Base-by-base conservation (phyloP, 2,113 vertebrate species). In the Oriolus oriolus region DNA sequence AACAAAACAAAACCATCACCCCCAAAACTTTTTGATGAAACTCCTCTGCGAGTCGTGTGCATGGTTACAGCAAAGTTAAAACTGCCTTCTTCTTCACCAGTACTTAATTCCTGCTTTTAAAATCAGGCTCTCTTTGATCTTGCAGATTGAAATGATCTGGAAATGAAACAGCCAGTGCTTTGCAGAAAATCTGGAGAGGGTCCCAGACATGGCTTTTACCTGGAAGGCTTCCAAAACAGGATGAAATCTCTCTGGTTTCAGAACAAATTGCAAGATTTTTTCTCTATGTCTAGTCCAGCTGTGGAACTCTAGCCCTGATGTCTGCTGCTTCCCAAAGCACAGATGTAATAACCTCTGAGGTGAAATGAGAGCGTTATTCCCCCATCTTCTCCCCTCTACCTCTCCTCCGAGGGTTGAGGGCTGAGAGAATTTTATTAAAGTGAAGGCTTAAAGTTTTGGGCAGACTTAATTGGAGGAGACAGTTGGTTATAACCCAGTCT, bases 121-220 rank as follows among this genome's bases (percentile, higher is more conserved):
- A 98, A 94, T 88, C 98, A 97, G 96, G 74, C 90, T 90, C 50
- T 50, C 90, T 98, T 98, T 97, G 97, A 98, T 98, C 96, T 97
- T 94, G 95, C 95, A 96, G 94, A 83, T 39, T 95, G 84, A 90
- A 95, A 91, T 93, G 82, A 88, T 97, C 93, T 83, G 91, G 87
- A 95, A 97, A 96, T 92, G 90, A 96, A 97, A 93, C 91, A 95
- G 77, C 84, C 93, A 94, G 87, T 93, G 86, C 93, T 81, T 94
- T 95, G 88, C 95, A 66, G 80, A 96, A 95, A 96, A 95, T 95
- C 94, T 97, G 96, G 96, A 96, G 45, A 91, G 77, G 89, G 92
- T 95, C 97, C 95, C 96, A 97, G 96, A 84, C 61, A 77, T 87
- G 89, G 94, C 89, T 97, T 96, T 96, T 93, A 95, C 70, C 89